phyloP scores from a whole-genome alignment of 2,113 vertebrate species.

The Marmota flaviventris region DNA sequence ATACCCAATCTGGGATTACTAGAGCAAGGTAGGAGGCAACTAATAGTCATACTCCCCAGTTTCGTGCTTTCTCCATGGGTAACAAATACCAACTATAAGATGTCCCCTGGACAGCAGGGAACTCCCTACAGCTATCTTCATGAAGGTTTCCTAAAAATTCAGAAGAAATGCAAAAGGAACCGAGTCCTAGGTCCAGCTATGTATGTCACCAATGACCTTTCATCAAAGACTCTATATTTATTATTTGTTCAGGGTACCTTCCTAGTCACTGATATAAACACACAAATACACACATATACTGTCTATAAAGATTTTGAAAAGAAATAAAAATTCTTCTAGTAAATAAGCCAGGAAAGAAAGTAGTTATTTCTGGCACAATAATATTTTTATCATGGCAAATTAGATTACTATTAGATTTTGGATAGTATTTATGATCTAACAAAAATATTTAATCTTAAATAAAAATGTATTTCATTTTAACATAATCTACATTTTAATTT shows the following conservation, averaged over 20 bases:
- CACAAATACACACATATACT: background rate
- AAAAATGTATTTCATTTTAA: slow-evolving; percentile 33
- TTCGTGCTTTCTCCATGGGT: background rate
- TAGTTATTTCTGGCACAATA: slow-evolving; percentile 29
- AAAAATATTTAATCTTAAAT: slow-evolving; percentile 20
- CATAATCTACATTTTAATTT: slow-evolving; percentile 60
- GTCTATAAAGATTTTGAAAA: background rate
- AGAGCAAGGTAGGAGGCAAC: background rate
- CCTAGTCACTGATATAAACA: background rate
- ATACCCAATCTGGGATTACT: background rate
- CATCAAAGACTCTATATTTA: background rate
- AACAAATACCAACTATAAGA: slow-evolving; percentile 6
- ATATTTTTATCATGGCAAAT: slow-evolving; percentile 51
- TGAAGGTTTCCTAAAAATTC: slow-evolving; percentile 46
- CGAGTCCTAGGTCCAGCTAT: background rate
- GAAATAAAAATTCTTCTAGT: slow-evolving; percentile 44
- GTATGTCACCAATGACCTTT: background rate
- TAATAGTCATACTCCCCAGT: background rate
- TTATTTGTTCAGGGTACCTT: slow-evolving; percentile 14
- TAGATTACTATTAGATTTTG: slow-evolving; percentile 7
- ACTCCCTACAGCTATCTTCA: background rate
- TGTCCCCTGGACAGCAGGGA: background rate
- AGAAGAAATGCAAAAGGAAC: background rate
- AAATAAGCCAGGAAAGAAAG: slow-evolving; percentile 33
- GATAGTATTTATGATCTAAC: slow-evolving; percentile 3